phyloP scores from a whole-genome alignment of 2,113 vertebrate genomes.

The Crotalus tigris region DNA sequence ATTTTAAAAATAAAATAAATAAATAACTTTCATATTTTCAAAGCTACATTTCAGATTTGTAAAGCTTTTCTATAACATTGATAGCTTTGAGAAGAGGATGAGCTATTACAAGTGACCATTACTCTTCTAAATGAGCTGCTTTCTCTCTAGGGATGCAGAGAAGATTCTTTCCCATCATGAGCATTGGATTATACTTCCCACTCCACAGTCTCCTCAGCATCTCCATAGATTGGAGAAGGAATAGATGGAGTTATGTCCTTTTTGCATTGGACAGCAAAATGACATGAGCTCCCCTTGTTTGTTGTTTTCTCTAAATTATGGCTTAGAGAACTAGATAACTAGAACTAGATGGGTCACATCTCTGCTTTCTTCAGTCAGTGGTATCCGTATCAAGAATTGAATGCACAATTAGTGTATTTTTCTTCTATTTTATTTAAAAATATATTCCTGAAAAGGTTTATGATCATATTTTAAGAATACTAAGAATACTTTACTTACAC shows the following conservation, averaged over 20 bases:
- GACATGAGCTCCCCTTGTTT: neutral
- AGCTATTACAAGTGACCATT: neutral
- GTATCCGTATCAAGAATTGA: neutral
- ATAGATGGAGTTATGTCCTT: neutral
- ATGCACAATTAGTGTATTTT: neutral
- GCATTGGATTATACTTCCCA: neutral
- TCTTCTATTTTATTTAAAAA: neutral
- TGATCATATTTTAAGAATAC: neutral
- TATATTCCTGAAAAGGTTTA: neutral
- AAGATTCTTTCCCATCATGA: neutral
- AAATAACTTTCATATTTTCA: neutral
- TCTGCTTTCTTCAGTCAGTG: neutral
- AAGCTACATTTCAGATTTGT: neutral
- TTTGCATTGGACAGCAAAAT: neutral
- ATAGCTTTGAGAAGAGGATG: neutral
- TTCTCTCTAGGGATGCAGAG: neutral
- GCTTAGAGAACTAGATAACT: neutral
- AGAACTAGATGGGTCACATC: neutral
- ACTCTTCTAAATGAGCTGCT: neutral
- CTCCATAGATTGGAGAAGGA: neutral
- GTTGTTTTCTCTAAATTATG: neutral
- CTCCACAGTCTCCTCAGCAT: neutral
- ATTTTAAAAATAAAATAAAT: neutral
- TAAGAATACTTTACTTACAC: neutral
- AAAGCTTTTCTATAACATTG: neutral